A percentile compares a stretch with the other conserved stretches of the same genome.
Conservation (phyloP, 64 coral and sea anemone species). For the Dendronephthya gigantea region DNA sequence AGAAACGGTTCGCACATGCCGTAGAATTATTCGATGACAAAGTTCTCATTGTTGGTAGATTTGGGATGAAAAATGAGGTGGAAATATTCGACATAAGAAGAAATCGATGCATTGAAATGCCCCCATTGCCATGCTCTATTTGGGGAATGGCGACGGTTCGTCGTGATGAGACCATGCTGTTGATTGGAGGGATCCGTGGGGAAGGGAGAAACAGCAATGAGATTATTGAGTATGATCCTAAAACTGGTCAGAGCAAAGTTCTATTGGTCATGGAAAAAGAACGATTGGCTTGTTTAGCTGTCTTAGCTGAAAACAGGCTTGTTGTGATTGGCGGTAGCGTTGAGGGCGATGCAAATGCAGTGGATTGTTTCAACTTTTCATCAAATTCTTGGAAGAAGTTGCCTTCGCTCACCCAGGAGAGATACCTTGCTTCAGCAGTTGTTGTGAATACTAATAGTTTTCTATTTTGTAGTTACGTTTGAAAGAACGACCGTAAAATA, state of each 20-base stretch:
- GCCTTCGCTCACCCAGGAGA: too few relatives aligned
- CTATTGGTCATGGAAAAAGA: background rate
- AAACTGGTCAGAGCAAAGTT: too few relatives aligned
- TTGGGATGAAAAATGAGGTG: background rate
- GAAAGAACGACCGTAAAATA: too few relatives aligned
- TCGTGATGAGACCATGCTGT: background rate
- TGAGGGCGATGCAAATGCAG: too few relatives aligned
- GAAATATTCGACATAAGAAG: too few relatives aligned
- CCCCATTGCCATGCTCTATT: background rate
- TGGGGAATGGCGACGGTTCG: background rate
- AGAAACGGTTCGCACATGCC: background rate
- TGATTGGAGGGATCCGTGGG: background rate
- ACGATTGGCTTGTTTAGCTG: background rate
- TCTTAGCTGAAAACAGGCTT: background rate
- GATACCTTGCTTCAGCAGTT: too few relatives aligned
- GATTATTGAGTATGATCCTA: background rate
- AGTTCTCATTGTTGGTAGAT: background rate
- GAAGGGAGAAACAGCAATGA: background rate
- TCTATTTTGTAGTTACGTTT: too few relatives aligned
- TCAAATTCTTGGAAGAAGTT: too few relatives aligned
- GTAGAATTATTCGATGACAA: background rate
- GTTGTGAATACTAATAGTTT: too few relatives aligned
- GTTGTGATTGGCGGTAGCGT: background rate
- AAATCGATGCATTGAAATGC: background rate
- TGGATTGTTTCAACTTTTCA: too few relatives aligned